Evolutionary conservation across 2,888 invertebrate species (phyloP).

Genomic region (Aphrophora alni): DNA sequence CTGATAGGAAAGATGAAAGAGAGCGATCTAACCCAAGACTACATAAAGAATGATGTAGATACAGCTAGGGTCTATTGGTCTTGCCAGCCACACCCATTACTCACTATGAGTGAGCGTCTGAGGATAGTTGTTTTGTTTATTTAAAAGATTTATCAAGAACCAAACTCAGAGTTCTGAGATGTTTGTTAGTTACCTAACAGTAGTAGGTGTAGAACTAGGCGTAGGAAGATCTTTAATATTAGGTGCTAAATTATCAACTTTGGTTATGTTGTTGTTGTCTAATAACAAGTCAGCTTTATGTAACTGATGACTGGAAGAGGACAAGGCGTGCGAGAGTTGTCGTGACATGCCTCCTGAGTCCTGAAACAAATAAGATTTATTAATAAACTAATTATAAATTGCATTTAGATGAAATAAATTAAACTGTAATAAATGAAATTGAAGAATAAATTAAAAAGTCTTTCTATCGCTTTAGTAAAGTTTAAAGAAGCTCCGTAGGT

Average conservation of each 20-base stretch:
- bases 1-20: no score
- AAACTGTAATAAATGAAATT: not conserved
- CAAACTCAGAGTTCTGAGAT: no score
- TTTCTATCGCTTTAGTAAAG: not conserved
- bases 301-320: conserved; percentile 70
- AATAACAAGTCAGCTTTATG: conserved; percentile 55
- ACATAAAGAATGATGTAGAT: no score
- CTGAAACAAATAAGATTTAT: conserved; percentile 55
- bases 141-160: not conserved
- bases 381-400: no score
- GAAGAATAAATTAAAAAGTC: not conserved
- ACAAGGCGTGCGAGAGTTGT: conserved; percentile 63
- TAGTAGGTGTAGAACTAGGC: conserved; percentile 93
- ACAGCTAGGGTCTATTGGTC: no score
- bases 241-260: conserved; percentile 52
- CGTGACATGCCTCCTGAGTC: conserved; percentile 56
- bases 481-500: no score
- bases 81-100: no score
- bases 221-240: conserved; percentile 76
- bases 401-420: conserved; percentile 40
- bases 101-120: no score
- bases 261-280: conserved; percentile 50
- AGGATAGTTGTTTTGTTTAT: no score
- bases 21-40: no score
- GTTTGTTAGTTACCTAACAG: conserved; percentile 60